Base-by-base conservation (phyloP, 2,113 vertebrate species). In the Stegastes partitus region DNA sequence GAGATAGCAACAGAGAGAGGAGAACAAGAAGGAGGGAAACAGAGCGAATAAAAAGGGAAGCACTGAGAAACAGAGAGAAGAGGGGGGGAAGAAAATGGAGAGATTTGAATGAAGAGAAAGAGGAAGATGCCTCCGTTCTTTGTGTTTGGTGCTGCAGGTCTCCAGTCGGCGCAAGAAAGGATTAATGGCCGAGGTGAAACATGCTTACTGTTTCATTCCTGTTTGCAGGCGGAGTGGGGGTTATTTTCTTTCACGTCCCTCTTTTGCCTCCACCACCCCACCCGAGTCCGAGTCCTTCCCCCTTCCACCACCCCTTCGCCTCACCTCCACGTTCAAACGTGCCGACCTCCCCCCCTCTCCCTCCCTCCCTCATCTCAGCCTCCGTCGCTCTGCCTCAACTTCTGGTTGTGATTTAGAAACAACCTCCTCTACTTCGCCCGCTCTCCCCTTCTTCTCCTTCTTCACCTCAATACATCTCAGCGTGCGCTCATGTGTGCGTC, bases 381-480 rank as follows among this genome's bases (percentile, higher is more conserved):
- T 80, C 67, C 28, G 1, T 86, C 86, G 81, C 75, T 79, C 79
- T 15, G 69, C 79, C 77, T 83, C 67, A 88, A 91, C 90, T 92
- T 90, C 90, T 92, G 92, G 83, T 91, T 90, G 77, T 92, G 84
- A 91, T 93, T 91, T 85, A 88, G 81, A 73, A 85, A 78, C 75
- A 61, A 65, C 69, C 65, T 84, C 82, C 77, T 70, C 77, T 77
- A 59, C 21, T 81, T 81, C 77, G 39, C 44, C 10, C 16, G 50
- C 12, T 11, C 44, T 57, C 31, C 31, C 26, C 26, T 5, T 5
- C 26, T 69, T 54, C 12, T 11, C 42, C 63, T 70, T 77, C 49
- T 79, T 54, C 28, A 76, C 57, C 57, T 65, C 59, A 58, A 72
- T 77, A 63, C 59, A 44, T 45, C 68, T 67, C 55, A 47, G 37